These are phyloP conservation scores for Dreissena rostriformis DNA, from an alignment of 1,140 invertebrate genomes.

Conservation along the genomic window DNA sequence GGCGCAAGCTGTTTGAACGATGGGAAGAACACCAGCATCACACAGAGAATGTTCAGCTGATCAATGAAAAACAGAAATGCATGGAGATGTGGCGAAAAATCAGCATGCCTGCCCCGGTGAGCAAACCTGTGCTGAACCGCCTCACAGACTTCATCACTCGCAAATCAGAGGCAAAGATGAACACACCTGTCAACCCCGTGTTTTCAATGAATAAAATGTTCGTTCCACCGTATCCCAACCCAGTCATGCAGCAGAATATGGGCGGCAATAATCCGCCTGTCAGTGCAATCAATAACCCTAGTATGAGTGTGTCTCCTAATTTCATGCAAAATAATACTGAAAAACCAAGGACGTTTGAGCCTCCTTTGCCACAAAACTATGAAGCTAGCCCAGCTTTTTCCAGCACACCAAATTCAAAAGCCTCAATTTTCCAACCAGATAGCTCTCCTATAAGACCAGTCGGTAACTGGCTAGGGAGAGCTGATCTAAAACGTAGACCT, in stretches of 20 bases:
- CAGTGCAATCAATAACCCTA: not conserved
- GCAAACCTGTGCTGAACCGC: conserved; percentile 39
- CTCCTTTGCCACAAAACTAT: too few relatives aligned
- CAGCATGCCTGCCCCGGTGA: conserved; percentile 30
- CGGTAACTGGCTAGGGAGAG: conserved; percentile 62
- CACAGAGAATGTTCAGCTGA: conserved; percentile 74
- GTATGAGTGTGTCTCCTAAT: not conserved
- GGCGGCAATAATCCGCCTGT: too few relatives aligned
- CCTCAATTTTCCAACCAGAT: not conserved
- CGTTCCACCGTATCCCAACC: not conserved
- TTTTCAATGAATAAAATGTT: conserved; percentile 27
- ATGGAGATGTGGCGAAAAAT: conserved; percentile 44
- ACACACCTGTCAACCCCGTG: not conserved
- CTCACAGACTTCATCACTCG: conserved; percentile 38
- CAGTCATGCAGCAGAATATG: not conserved
- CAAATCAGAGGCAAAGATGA: conserved; percentile 20
- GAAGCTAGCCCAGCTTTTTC: not conserved
- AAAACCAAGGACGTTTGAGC: not conserved
- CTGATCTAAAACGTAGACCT: conserved; percentile 67
- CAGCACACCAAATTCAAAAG: not conserved
- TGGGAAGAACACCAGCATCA: conserved; percentile 80
- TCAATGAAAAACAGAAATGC: conserved; percentile 48
- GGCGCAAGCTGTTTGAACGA: conserved; percentile 54
- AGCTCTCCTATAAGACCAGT: not conserved
- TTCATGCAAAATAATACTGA: too few relatives aligned